Percentiles rank a stretch among this genome's conserved stretches.
phyloP scores from a whole-genome alignment of 2,888 invertebrate species.

The Eristalis pertinax region DNA sequence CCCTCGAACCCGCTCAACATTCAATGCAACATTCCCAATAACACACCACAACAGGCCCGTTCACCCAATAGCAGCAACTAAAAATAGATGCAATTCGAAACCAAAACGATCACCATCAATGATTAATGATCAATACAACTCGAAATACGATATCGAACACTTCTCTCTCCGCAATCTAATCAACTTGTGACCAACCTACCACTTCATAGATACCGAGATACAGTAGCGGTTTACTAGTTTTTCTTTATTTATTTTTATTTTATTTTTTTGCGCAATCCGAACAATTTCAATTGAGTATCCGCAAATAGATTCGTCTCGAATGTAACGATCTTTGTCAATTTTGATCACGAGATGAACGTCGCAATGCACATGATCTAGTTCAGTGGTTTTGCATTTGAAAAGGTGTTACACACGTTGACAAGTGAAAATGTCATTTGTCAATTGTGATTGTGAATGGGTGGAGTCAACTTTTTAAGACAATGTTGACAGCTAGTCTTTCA shows the following conservation, averaged over 20 bases:
- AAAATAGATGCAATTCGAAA: slow-evolving; percentile 47
- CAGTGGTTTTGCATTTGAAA: not conserved
- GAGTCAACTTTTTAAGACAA: not conserved
- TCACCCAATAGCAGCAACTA: not conserved
- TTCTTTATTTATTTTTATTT: no score
- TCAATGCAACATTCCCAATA: not conserved
- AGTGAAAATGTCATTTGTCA: not conserved
- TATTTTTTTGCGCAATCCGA: slow-evolving; percentile 5
- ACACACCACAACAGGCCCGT: not conserved
- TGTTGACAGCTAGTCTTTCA: not conserved
- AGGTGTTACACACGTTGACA: not conserved
- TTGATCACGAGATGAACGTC: slow-evolving; percentile 11
- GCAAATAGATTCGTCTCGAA: not conserved
- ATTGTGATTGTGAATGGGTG: not conserved
- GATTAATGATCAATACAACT: slow-evolving; percentile 30
- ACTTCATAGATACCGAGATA: slow-evolving; percentile 31
- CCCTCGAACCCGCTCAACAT: not conserved
- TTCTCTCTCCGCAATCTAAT: not conserved
- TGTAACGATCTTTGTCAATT: slow-evolving; percentile 2
- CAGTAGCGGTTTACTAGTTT: not conserved
- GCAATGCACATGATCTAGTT: slow-evolving; percentile 12
- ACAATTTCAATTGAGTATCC: not conserved
- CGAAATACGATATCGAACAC: slow-evolving; percentile 38
- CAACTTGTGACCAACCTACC: slow-evolving; percentile 36
- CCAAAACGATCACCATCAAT: slow-evolving; percentile 29